Evolutionary conservation across 2,797 vertebrate genomes (phyloP).

Genomic region (Tadarida brasiliensis): DNA sequence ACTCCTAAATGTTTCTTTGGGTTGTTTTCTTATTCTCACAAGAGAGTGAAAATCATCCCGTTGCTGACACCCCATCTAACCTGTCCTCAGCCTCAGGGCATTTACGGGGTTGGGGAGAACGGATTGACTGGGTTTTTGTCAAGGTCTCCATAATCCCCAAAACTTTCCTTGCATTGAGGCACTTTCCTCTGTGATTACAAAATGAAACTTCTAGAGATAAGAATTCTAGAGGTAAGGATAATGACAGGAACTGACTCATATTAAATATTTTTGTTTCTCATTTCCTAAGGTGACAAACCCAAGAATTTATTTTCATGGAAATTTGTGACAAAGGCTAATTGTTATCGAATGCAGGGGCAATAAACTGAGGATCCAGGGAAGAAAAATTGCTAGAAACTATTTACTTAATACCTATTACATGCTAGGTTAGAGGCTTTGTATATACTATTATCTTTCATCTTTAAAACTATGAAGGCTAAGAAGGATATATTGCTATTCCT

Average conservation of each 20-base stretch:
- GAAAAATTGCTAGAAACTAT: neutral
- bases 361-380: slow-evolving; percentile 1
- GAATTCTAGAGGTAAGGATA: neutral
- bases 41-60: neutral
- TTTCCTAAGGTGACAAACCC: neutral
- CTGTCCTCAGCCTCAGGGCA: neutral
- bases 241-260: neutral
- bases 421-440: neutral
- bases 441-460: neutral
- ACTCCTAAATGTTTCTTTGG: neutral
- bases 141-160: neutral
- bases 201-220: neutral
- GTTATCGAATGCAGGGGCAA: neutral
- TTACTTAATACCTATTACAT: neutral
- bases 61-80: neutral
- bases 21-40: neutral
- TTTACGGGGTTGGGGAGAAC: neutral
- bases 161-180: neutral
- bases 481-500: neutral
- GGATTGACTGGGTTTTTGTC: neutral
- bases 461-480: neutral
- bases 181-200: neutral
- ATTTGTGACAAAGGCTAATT: neutral
- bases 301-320: neutral
- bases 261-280: neutral